These are phyloP conservation scores for Diuraphis noxia DNA, from an alignment of 1,140 invertebrate genomes.

Conservation along the genomic window DNA sequence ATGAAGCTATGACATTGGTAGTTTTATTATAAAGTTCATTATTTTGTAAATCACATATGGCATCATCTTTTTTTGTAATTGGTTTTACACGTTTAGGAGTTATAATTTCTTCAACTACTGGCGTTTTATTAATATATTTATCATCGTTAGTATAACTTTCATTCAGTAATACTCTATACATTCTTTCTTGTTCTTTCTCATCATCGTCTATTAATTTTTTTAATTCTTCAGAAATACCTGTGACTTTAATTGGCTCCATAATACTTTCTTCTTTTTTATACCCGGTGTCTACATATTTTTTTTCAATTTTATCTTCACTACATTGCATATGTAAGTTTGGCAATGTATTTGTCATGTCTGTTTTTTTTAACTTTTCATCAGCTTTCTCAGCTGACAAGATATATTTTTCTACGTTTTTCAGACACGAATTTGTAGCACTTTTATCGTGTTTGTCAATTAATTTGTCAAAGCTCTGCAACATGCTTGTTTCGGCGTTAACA, in stretches of 20 bases:
- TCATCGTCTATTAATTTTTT: constrained; percentile 31
- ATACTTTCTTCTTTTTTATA: constrained; percentile 42
- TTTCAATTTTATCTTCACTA: background rate
- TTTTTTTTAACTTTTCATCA: background rate
- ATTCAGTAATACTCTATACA: background rate
- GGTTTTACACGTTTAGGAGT: constrained; percentile 54
- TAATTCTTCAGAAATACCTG: constrained; percentile 14
- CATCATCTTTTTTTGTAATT: background rate
- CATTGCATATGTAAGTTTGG: background rate
- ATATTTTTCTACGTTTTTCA: background rate
- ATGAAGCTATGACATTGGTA: background rate
- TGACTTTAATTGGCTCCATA: background rate
- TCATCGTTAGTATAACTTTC: background rate
- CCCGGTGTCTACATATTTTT: constrained; percentile 14
- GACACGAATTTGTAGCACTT: background rate
- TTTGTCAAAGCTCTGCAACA: constrained; percentile 55
- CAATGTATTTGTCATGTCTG: background rate
- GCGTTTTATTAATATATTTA: constrained; percentile 33
- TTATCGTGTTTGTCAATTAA: constrained; percentile 49
- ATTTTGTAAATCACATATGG: background rate
- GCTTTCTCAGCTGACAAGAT: background rate
- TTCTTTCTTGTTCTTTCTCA: constrained; percentile 35
- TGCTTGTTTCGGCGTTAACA: constrained; percentile 57
- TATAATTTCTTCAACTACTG: constrained; percentile 51
- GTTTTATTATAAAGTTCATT: background rate